Evolutionary conservation across 2,888 invertebrate species (phyloP), one percentile per base, ranked within the genome.

Genomic region (Pinctada fucata): DNA sequence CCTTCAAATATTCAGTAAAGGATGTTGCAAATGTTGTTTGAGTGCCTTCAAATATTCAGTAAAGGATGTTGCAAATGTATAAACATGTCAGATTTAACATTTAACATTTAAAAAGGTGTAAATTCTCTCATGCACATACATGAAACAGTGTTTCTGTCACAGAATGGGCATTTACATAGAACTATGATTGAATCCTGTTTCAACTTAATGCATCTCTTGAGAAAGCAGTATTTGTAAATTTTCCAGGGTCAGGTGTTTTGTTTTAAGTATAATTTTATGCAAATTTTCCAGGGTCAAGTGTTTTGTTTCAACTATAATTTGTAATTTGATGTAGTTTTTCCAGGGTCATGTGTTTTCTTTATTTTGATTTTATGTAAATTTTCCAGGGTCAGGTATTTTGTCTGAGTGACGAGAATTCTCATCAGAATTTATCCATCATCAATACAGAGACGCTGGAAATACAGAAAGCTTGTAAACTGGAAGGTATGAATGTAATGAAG

Each of bases 381-480:
- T 87, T 86, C 45, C 82, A 91, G 96, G 95, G 95, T 84, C 96
- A 96, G 90, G 93, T 98, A 84, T 97, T 96, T 92, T 96, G 96
- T 89, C 95, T 97, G 90, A 93, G 94, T 79, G 93, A 94, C 80
- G 93, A 94, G 78, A 92, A 94, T 85, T 90, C 93, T 78, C 93
- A 94, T 49, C 92, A 93, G 52, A 94, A 94, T 86, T 92, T 95
- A 81, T 91, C 94, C 78, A 93, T 94, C 67, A 93, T 95, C 13
- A 94, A 95, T 89, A 93, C 93, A 80, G 93, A 94, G 76, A 93
- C 94, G 76, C 91, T 95, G 51, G 92, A 94, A 81, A 94, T 94
- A 71, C 85, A 87, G 70, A 85, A 83, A 48, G 82, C 86, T 4
- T 89, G 86, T 81, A 84, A 87, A 70, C 82, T 91, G 65, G 90